Base-by-base conservation (phyloP, 2,113 vertebrate species). In the Puffinus mauretanicus region DNA sequence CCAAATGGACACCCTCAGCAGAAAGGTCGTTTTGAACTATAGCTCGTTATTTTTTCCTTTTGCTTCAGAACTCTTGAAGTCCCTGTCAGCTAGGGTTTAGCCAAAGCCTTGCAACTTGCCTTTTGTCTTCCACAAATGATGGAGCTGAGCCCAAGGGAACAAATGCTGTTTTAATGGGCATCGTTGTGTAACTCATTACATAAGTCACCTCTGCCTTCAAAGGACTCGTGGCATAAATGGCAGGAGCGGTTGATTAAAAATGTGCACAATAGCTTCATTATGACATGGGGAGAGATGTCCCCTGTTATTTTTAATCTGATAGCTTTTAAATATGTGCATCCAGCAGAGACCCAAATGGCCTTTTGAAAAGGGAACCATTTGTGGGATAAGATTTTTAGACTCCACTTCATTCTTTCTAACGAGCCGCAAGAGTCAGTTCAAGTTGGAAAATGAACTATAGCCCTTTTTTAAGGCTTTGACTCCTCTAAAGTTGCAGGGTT, bases 161-260 rank as follows among this genome's bases (percentile, higher is more conserved):
- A 93, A 94, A 95, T 95, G 96, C 92, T 77, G 85, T 94, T 97
- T 96, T 96, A 96, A 96, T 95, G 91, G 96, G 94, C 96, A 95
- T 91, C 75, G 64, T 96, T 97, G 95, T 90, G 71, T 97, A 97
- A 97, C 84, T 88, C 85, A 93, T 97, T 96, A 95, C 97, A 85
- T 95, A 97, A 97, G 96, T 96, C 96, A 92, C 94, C 90, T 89
- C 94, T 79, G 93, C 71, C 87, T 95, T 94, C 94, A 91, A 86
- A 96, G 89, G 88, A 85, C 88, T 93, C 19, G 32, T 94, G 89
- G 93, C 91, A 65, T 69, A 80, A 71, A 86, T 92, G 82, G 90
- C 94, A 90, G 86, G 51, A 96, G 91, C 42, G 0, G 91, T 82
- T 94, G 88, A 96, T 95, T 95, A 96, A 96, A 95, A 96, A 80